Base-by-base conservation (phyloP, 2,888 invertebrate species). In the Diloba caeruleocephala region DNA sequence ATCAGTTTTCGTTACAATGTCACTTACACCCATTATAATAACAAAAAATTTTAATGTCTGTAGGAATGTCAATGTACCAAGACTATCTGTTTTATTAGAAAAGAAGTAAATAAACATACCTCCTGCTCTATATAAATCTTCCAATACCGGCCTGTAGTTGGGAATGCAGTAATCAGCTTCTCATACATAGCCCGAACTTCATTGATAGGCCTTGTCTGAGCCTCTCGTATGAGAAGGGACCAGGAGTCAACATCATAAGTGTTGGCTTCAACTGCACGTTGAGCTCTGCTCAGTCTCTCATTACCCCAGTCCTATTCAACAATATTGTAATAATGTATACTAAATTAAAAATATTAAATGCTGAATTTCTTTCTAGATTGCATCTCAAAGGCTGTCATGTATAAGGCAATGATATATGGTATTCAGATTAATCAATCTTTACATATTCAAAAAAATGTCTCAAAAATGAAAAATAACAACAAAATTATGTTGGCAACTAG, bases 41-140 rank as follows among this genome's bases (percentile, higher is more conserved):
- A n/a, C n/a, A n/a, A n/a, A n/a, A n/a, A n/a, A n/a, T n/a, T n/a
- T n/a, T n/a, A n/a, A n/a, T n/a, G n/a, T n/a, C n/a, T n/a, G n/a
- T n/a, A n/a, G n/a, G n/a, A n/a, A n/a, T n/a, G n/a, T n/a, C n/a
- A n/a, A n/a, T n/a, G n/a, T n/a, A n/a, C n/a, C n/a, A n/a, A n/a
- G n/a, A n/a, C n/a, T n/a, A n/a, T 17, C 5, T 17, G 5, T 3
- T 17, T 17, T 17, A 17, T 2, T 2, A 5, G 2, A 19, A 3
- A 37, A 17, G n/a, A 26, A 19, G 42, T 8, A 13, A 21, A n/a
- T 8, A 13, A 19, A 13, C 14, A 3, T 23, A 98, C 97, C 96
- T 99, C 99, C 92, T 98, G 98, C 84, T 99, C 99, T 74, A 99
- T 99, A 91, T 98, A 99, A 73, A 99, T 98, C 92, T 99, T 98